Evolutionary conservation across 2,888 invertebrate genomes (phyloP).

Genomic region (Polymixis lichenea): DNA sequence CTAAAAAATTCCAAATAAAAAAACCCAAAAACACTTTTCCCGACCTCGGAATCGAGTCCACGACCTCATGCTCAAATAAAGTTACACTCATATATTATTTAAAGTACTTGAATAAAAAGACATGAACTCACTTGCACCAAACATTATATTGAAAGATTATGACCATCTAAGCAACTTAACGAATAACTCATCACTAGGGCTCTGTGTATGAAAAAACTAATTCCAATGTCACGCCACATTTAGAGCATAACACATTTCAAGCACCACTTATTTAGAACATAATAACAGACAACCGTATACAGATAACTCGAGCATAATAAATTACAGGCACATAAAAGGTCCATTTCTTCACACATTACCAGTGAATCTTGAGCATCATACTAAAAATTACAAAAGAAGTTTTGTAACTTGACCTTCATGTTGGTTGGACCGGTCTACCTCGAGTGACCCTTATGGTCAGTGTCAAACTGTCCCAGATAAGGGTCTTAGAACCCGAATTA

Average conservation of each 20-base stretch:
- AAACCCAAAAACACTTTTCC: no score
- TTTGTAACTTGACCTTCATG: slow-evolving; percentile 65
- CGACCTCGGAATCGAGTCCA: no score
- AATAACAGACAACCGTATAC: slow-evolving; percentile 1
- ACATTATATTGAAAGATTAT: no score
- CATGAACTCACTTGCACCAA: no score
- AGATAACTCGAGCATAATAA: slow-evolving; percentile 2
- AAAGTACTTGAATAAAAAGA: no score
- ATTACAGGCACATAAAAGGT: slow-evolving; percentile 9
- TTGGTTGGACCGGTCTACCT: slow-evolving; percentile 40
- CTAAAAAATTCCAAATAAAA: no score
- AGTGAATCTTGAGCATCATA: slow-evolving; percentile 34
- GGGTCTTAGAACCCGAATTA: slow-evolving; percentile 39
- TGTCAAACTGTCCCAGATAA: slow-evolving; percentile 46
- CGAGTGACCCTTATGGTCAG: slow-evolving; percentile 46
- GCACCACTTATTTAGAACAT: slow-evolving; percentile 6
- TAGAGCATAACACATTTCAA: slow-evolving; percentile 15
- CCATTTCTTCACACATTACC: slow-evolving; percentile 23
- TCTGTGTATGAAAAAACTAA: neutral
- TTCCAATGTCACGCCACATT: slow-evolving; percentile 14
- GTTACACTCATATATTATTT: no score
- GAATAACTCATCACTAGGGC: neutral
- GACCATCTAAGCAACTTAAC: neutral
- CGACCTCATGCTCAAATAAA: no score
- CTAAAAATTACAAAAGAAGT: slow-evolving; percentile 59